Evolutionary conservation across 35 echinoderm and acorn worm genomes (phyloP).

Genomic region (Acanthaster planci): DNA sequence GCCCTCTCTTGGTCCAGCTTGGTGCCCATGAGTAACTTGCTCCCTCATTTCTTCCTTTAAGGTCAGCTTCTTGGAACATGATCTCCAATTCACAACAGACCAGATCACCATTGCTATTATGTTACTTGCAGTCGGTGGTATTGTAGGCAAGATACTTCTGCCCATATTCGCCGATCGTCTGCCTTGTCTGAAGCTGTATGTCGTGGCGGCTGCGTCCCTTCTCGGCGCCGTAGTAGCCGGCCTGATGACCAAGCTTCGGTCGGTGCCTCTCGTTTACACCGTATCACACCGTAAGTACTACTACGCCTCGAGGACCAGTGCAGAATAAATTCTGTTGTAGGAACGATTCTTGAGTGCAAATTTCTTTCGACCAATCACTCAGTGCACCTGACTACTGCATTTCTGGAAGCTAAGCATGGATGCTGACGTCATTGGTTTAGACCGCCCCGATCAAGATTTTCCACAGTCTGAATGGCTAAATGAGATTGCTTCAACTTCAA

Average conservation of each 20-base stretch:
- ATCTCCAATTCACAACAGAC: not conserved
- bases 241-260: not conserved
- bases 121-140: slow-evolving; percentile 1
- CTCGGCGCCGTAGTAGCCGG: not conserved
- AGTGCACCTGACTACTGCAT: too few species aligned
- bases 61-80: slow-evolving; percentile 1
- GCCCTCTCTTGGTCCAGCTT: too few species aligned
- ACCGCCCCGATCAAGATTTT: too few species aligned
- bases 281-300: not conserved
- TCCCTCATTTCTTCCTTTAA: not conserved
- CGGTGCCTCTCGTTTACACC: not conserved
- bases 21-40: too few species aligned
- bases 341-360: too few species aligned
- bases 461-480: too few species aligned
- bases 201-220: not conserved
- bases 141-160: not conserved
- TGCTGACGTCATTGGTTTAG: too few species aligned
- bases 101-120: not conserved
- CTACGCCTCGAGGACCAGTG: too few species aligned
- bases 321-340: too few species aligned
- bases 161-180: not conserved
- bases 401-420: too few species aligned
- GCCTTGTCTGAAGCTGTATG: not conserved
- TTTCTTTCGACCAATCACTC: too few species aligned
- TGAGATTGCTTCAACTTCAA: too few species aligned